Base-by-base conservation (phyloP, 2,797 vertebrate genomes). In the Lates japonicus region DNA sequence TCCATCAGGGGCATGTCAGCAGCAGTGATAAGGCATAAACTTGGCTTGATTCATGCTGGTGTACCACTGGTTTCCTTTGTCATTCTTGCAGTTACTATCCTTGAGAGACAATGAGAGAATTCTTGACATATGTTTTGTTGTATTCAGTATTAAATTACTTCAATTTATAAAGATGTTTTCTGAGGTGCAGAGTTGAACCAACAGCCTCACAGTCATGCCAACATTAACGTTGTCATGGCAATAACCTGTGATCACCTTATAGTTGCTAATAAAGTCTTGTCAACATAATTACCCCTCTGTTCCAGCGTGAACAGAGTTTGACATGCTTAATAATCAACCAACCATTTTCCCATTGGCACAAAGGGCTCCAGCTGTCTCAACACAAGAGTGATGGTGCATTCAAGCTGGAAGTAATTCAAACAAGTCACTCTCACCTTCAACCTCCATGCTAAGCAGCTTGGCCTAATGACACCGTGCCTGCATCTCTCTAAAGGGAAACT, bases 1-100 rank as follows among this genome's bases (percentile, higher is more conserved):
- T 75, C 79, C 81, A 59, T 91, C 91, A 87, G 76, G 67, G 77
- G 57, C 88, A 85, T 55, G 83, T 91, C 91, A 91, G 82, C 89
- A 42, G 74, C 81, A 74, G 76, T 1, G 92, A 92, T 90, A 93
- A 90, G 82, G 7, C 25, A 33, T 42, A 25, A 62, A 71, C 76
- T 74, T 82, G 84, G 67, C 78, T 44, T 31, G 9, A 33, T 80
- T 72, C 48, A 49, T 54, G 68, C 7, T 42, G 59, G 39, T 60
- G 68, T 16, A 16, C 14, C 9, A 3, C n/a, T 41, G 35, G 3
- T 4, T 35, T 14, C 11, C 3, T 3, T 4, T 35, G 10, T 16
- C 3, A 33, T 19, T n/a, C 17, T 55, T 29, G 14, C 10, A 5
- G 11, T n/a, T 65, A 33, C 35, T 35, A 19, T 35, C 5, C 20